Conservation (phyloP, 2,797 vertebrate species). For the Acanthurus leucopareius region DNA sequence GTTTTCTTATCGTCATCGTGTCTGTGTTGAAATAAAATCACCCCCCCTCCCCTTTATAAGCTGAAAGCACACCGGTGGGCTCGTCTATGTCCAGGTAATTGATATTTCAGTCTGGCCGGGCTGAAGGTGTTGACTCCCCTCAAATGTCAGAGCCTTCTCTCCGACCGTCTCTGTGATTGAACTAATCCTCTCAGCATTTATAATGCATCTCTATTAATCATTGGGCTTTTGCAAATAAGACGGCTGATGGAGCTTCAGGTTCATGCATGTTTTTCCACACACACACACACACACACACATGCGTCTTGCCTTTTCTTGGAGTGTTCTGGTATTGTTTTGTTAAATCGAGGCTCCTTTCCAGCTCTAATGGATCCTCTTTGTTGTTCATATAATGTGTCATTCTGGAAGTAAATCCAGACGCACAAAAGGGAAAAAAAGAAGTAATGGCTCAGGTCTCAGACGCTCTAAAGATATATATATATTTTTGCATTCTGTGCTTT, state of each 20-base stretch:
- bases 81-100: constrained; percentile 34
- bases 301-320: constrained; percentile 34
- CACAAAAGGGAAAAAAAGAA: constrained; percentile 17
- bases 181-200: constrained; percentile 54
- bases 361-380: constrained; percentile 44
- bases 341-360: constrained; percentile 30
- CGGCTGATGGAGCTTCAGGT: constrained; percentile 16
- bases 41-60: not conserved
- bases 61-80: constrained; percentile 10
- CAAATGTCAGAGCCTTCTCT: constrained; percentile 58
- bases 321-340: constrained; percentile 43
- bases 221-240: constrained; percentile 41
- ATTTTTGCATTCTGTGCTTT: constrained; percentile 39
- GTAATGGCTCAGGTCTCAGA: constrained; percentile 9
- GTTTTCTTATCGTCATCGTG: constrained; percentile 16
- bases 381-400: constrained; percentile 43
- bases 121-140: constrained; percentile 32
- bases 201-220: constrained; percentile 69
- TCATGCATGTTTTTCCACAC: not conserved
- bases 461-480: constrained; percentile 31
- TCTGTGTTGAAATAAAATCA: constrained; percentile 17
- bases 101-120: constrained; percentile 51
- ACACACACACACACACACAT: constrained; percentile 1
- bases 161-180: constrained; percentile 41
- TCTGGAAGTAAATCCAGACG: constrained; percentile 33